Evolutionary conservation across 2,113 vertebrate species (phyloP), one percentile per base, ranked within the genome.

Genomic region (Pseudorectes ferrugineus): DNA sequence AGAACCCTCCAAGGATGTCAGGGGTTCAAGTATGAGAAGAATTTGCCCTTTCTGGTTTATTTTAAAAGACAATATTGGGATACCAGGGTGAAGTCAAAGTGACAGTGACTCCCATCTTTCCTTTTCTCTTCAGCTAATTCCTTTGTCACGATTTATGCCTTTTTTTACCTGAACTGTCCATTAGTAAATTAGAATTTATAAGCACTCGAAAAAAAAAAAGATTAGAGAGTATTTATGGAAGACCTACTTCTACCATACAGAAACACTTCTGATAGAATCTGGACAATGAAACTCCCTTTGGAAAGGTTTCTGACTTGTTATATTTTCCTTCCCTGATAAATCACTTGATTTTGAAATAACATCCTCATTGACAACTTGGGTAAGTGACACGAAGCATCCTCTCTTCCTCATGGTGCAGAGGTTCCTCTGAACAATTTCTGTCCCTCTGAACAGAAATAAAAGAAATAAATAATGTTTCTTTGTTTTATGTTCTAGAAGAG

Each of bases 251-350:
- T 38, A 7, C 38, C 31, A 38, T 40, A 40, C 1, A 10, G 49
- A 95, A 95, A 71, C 18, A 66, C 12, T 74, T 66, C 36, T 14
- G 72, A 96, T 85, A 87, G 36, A 84, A 97, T 85, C 85, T 92
- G 66, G 63, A 82, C 83, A 95, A 93, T 84, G 25, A 93, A 95
- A 93, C 4, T 46, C 49, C 25, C 73, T 66, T 65, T 91, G 70
- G 70, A 86, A 92, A 91, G 21, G 55, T 57, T 89, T 93, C 52
- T 95, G 26, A 36, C 61, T 77, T 89, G 14, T 29, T 80, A 58
- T 14, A 11, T 86, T 82, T 79, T 78, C 14, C 16, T 85, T 72
- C 14, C 12, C 14, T 38, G 33, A 35, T 63, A 33, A 95, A 67
- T 82, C 33, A 65, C 14, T 68, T 78, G 65, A 49, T 71, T 55